Evolutionary conservation across 2,888 invertebrate genomes (phyloP), one percentile per base, ranked within the genome.

Genomic region (Melanchra persicariae): DNA sequence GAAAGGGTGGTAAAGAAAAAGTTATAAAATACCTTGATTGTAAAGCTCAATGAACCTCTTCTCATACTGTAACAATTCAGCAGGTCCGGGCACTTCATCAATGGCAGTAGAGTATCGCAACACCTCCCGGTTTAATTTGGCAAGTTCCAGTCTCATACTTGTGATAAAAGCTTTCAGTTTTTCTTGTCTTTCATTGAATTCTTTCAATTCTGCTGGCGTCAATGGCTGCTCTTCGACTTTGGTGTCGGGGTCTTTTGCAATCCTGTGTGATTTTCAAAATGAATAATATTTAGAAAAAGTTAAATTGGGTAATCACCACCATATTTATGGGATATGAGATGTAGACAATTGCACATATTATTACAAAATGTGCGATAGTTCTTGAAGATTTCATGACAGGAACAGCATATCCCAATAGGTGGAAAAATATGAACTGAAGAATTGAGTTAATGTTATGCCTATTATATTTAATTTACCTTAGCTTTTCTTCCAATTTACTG

Each of bases 51-150:
- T 97, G 92, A 99, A 99, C 85, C 99, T 96, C 87, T 98, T 97
- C 91, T 99, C 99, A 92, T 99, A 99, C 90, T 99, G 99, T 65
- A 98, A 97, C 66, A 99, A 95, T 91, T 99, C 99, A 0, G 98
- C 98, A 74, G 99, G 97, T 45, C 98, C 98, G 0, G 99, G 99
- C 69, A 99, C 97, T 87, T 99, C 98, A 91, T 99, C 99, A 69
- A 99, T 95, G 87, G 98, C 98, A 37, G 98, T 96, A 71, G 98
- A 98, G 83, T 99, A 97, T 17, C 97, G 96, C 22, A 98, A 97
- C 70, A 99, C 97, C 79, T 97, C 97, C 52, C 98, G 96, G 92
- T 98, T 98, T 80, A 97, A 96, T 87, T 97, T 97, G 0, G 98
- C 99, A 84, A 98, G 91, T 82, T 98, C 97, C 62, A 98, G 91